These are phyloP conservation scores for Zeuzera pyrina DNA, from an alignment of 2,888 invertebrate genomes.

Conservation along the genomic window DNA sequence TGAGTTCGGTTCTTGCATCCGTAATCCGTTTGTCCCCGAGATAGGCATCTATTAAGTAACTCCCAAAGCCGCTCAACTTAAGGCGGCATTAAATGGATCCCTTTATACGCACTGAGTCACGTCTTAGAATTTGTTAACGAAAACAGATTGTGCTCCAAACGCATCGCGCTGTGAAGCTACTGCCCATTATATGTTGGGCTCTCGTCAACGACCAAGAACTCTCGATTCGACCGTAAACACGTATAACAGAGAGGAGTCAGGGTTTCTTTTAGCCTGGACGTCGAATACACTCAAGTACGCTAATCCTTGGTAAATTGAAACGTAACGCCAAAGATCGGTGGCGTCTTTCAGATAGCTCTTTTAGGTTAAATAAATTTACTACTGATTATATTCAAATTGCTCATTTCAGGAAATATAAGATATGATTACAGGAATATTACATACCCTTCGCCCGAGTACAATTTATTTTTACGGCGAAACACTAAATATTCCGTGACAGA, in stretches of 20 bases:
- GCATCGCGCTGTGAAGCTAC: conserved; percentile 16
- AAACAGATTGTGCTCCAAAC: conserved; percentile 26
- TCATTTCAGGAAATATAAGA: no score
- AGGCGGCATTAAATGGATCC: conserved; percentile 31
- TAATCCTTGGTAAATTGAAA: conserved; percentile 41
- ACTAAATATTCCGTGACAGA: no score
- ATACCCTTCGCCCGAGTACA: no score
- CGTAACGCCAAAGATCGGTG: conserved; percentile 27
- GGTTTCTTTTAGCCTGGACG: conserved; percentile 15
- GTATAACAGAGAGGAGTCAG: conserved; percentile 1
- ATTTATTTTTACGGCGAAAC: no score
- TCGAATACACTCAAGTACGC: conserved; percentile 19
- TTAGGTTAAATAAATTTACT: conserved; percentile 10
- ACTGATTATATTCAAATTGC: no score
- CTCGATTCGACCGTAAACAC: conserved; percentile 1
- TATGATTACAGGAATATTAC: no score
- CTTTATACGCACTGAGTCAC: conserved; percentile 31
- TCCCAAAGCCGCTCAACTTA: conserved; percentile 27
- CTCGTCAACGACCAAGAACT: conserved; percentile 5
- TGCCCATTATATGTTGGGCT: conserved; percentile 18
- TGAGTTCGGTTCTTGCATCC: conserved; percentile 14
- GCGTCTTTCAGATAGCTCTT: conserved; percentile 10
- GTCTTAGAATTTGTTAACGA: conserved; percentile 31
- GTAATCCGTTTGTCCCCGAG: conserved; percentile 22
- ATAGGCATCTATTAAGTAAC: conserved; percentile 34